Percentiles rank a stretch among this genome's conserved stretches.
These are phyloP conservation scores for Temnopleurus reevesii DNA, from an alignment of 53 echinoderm and acorn worm species.

Conservation along the genomic window DNA sequence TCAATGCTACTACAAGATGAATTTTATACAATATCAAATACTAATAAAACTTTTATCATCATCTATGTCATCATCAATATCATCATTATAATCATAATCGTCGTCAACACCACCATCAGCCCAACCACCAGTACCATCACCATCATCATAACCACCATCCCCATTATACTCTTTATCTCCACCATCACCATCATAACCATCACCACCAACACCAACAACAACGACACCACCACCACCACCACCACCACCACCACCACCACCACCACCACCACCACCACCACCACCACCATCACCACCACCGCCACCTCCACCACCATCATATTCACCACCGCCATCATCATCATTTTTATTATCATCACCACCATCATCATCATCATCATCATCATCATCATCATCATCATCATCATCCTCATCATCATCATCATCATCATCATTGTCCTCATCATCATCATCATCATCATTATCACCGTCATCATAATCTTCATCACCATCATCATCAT, in stretches of 20 bases:
- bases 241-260: background rate
- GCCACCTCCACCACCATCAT: background rate
- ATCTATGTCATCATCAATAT: background rate
- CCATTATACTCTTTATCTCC: too few relatives aligned
- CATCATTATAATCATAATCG: background rate
- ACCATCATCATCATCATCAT: background rate
- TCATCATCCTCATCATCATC: background rate
- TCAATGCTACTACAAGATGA: too few relatives aligned
- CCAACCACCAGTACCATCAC: background rate
- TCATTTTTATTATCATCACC: too few relatives aligned
- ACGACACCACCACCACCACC: background rate
- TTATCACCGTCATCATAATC: background rate
- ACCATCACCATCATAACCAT: background rate
- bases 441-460: background rate
- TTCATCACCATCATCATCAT: conserved; percentile 13
- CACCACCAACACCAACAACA: background rate
- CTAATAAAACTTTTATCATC: conserved; percentile 72
- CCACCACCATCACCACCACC: background rate
- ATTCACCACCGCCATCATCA: too few relatives aligned
- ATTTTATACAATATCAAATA: too few relatives aligned
- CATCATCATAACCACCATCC: background rate
- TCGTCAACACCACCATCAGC: background rate
- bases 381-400: background rate
- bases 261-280: background rate
- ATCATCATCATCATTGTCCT: background rate